Evolutionary conservation across 2,888 invertebrate species (phyloP), one percentile per base, ranked within the genome.

Genomic region (Margaritifera margaritifera): DNA sequence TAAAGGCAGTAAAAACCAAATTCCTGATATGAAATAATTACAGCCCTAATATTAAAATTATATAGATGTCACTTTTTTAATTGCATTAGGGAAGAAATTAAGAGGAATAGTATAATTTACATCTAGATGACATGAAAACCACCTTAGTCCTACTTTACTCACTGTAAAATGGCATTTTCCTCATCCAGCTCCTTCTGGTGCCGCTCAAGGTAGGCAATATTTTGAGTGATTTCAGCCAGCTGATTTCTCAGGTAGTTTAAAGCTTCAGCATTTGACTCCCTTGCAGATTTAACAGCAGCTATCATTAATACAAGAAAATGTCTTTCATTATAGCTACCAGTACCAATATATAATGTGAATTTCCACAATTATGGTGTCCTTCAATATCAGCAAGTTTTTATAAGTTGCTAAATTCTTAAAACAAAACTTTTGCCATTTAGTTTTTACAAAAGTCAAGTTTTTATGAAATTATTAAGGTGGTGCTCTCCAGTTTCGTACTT

Each of bases 201-300:
- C 15, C 78, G 78, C 27, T 86, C 86, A 22, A 87, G 72, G 59
- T 80, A 76, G 11, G 78, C 75, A 52, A 86, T 88, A 66, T 85
- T 85, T 62, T 80, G 79, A 64, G 83, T 84, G 66, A 89, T 86
- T 8, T 67, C 68, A 25, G 83, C 81, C 27, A 89, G 72, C 60
- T 86, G 77, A 6, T 83, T 70, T 72, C 86, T 85, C 51, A 89
- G 79, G 22, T 81, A 72, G 22, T 80, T 71, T 31, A 87, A 81
- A 50, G 84, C 85, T 55, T 85, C 84, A 53, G 85, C 84, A 79
- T 89, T 89, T 6, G 87, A 86, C 69, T 86, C 81, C 42, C 88
- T 69, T 2, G 89, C 89, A 20, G 88, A 83, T 59, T 79, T 79
- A 18, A 89, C 87, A 55, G 89, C 89, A 76, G 80, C 89, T 89